Evolutionary conservation across 2,797 vertebrate species (phyloP), one percentile per base, ranked within the genome.

Genomic region (Sternotherus odoratus): DNA sequence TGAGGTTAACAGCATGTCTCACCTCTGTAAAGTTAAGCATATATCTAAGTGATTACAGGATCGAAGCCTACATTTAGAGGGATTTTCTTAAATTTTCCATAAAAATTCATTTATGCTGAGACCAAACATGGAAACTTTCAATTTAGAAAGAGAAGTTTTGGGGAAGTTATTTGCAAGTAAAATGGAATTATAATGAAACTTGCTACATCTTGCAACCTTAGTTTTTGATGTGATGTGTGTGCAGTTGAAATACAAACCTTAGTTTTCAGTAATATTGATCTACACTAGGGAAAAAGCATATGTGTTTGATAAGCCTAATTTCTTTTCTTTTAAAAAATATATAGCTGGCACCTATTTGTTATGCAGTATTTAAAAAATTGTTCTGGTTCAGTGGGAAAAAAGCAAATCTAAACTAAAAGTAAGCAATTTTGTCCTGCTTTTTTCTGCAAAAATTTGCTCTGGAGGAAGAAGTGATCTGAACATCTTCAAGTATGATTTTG

Each of bases 361-460:
- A 83, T 19, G 66, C 82, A 50, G 66, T 51, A 87, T 87, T 96
- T 85, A 30, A 87, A 33, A 96, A 97, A 96, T 87, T 93, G 83
- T 63, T 80, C 26, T 92, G 81, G 86, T 81, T 94, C 15, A 12
- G 85, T 92, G 86, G 24, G 95, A 96, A 96, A 95, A 92, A 96
- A 96, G 86, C 92, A 95, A 97, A 97, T 95, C 66, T 91, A 94
- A 95, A 93, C 90, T 94, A 96, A 95, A 94, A 97, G 94, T 96
- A 96, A 92, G 77, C 81, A 2, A 95, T 86, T 89, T 90, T 84
- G 39, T 78, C 92, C 13, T 88, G 79, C 89, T 95, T 90, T 97
- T 95, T 96, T 94, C 91, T 95, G 88, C 51, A 93, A 96, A 97
- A 95, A 96, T 75, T 92, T 96, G 78, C 86, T 90, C 3, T 87